phyloP scores from a whole-genome alignment of 2,888 invertebrate species.

The Aethes cnicana region DNA sequence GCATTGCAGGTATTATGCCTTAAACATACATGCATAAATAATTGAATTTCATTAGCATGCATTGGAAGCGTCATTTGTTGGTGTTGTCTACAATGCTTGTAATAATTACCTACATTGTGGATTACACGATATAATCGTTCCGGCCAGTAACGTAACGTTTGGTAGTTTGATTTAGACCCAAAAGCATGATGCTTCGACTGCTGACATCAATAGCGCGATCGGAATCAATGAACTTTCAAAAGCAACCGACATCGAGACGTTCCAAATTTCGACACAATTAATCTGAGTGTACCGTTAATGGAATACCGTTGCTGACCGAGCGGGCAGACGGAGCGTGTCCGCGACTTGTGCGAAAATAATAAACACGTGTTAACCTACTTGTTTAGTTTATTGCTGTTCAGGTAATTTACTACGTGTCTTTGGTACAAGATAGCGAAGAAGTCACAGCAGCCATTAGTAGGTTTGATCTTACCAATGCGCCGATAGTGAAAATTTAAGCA shows the following conservation, averaged over 20 bases:
- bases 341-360: slow-evolving; percentile 24
- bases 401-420: too few species aligned
- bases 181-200: neutral
- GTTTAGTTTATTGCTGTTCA: slow-evolving; percentile 5
- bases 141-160: too few species aligned
- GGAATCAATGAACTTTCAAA: slow-evolving; percentile 21
- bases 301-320: slow-evolving; percentile 40
- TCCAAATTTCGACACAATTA: slow-evolving; percentile 48
- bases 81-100: neutral
- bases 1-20: slow-evolving; percentile 14
- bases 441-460: too few species aligned
- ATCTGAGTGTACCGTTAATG: slow-evolving; percentile 48
- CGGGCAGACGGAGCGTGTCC: slow-evolving; percentile 24
- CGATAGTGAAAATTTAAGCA: too few species aligned
- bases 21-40: slow-evolving; percentile 18
- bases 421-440: too few species aligned
- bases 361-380: slow-evolving; percentile 16
- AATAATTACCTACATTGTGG: slow-evolving; percentile 2
- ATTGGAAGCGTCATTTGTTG: neutral
- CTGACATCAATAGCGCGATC: neutral
- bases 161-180: too few species aligned
- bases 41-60: slow-evolving; percentile 14
- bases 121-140: neutral
- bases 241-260: slow-evolving; percentile 24
- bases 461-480: too few species aligned